Conservation (phyloP, 2,797 vertebrate genomes). For the Taeniopygia guttata region DNA sequence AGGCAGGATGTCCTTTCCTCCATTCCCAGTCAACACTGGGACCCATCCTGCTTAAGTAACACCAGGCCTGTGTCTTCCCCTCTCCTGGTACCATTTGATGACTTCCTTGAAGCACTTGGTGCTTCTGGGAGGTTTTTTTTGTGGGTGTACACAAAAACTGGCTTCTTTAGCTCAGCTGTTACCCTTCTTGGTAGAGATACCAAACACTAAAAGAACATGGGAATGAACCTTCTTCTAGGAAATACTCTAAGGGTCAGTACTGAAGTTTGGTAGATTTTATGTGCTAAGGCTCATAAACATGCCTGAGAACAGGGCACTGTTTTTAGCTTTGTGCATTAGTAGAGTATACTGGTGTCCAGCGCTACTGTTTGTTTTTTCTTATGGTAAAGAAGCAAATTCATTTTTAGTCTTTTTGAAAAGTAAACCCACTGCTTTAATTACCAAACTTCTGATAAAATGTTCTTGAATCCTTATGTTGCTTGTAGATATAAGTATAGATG, state of each 20-base stretch:
- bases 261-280: neutral
- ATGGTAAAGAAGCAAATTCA: neutral
- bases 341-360: neutral
- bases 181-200: neutral
- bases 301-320: neutral
- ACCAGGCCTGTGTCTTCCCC: neutral
- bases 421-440: neutral
- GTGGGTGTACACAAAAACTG: neutral
- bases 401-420: neutral
- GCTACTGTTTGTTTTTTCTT: neutral
- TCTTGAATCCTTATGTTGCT: slow-evolving; percentile 14
- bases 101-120: neutral
- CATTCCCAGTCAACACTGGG: accelerated
- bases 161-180: neutral
- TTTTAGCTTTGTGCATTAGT: neutral
- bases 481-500: neutral
- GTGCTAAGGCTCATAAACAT: neutral
- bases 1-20: neutral
- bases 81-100: neutral
- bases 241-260: neutral
- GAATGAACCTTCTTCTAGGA: neutral
- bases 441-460: neutral
- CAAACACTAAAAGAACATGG: neutral
- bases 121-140: neutral
- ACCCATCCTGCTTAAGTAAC: neutral